phyloP scores from a whole-genome alignment of 1,140 invertebrate genomes.

The Leptoteleia sp. region DNA sequence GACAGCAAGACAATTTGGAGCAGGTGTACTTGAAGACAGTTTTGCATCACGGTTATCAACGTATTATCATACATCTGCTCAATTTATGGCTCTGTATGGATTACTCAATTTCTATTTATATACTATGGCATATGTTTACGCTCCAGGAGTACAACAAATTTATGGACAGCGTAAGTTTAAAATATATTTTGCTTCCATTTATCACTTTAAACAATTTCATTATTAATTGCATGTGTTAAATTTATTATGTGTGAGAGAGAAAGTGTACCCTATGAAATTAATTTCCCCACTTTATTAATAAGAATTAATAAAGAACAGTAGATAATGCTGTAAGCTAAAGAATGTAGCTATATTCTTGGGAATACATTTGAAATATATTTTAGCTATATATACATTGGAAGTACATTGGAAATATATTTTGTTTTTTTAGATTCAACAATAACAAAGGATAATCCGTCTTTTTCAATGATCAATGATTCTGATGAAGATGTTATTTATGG shows the following conservation, averaged over 20 bases:
- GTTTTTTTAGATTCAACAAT: constrained; percentile 95
- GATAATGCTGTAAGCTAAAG: too few relatives aligned
- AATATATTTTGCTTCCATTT: too few relatives aligned
- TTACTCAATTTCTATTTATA: constrained; percentile 96
- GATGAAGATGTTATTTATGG: constrained; percentile 98
- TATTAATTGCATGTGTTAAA: too few relatives aligned
- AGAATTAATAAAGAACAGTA: too few relatives aligned
- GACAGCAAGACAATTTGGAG: constrained; percentile 91
- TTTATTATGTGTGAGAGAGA: too few relatives aligned
- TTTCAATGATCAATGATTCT: constrained; percentile 99
- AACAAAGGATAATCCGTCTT: constrained; percentile 97
- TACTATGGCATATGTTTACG: constrained; percentile 96
- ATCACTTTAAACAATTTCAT: too few relatives aligned
- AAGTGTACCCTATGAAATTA: too few relatives aligned
- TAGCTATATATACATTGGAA: too few relatives aligned
- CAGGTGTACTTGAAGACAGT: constrained; percentile 94
- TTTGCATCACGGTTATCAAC: constrained; percentile 93
- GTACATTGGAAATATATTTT: too few relatives aligned
- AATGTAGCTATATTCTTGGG: too few relatives aligned
- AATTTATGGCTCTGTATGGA: constrained; percentile 98
- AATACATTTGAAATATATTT: too few relatives aligned
- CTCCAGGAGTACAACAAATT: constrained; percentile 89
- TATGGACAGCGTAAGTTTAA: constrained; percentile 88
- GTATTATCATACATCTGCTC: constrained; percentile 93
- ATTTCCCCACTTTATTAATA: too few relatives aligned